phyloP scores from a whole-genome alignment of 1,140 invertebrate genomes.

The Lepeophtheirus salmonis region DNA sequence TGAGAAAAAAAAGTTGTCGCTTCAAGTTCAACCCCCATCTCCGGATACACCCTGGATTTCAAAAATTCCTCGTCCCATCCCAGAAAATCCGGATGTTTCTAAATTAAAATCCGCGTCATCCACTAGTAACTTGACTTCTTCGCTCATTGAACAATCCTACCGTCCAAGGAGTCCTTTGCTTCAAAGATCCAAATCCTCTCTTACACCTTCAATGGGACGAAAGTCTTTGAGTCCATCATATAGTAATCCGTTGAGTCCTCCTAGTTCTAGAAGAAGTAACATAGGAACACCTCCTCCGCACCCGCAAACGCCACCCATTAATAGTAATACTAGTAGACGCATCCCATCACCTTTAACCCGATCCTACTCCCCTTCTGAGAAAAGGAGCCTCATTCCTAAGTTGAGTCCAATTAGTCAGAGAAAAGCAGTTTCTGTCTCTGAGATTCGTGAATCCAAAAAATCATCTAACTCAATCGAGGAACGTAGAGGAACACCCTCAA shows the following conservation, averaged over 20 bases:
- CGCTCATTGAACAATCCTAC: not conserved
- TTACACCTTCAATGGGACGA: slow-evolving; percentile 5
- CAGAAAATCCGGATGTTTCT: slow-evolving; percentile 9
- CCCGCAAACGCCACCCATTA: not conserved
- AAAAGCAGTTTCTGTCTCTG: not conserved
- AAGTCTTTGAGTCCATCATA: not conserved
- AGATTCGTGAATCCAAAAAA: not conserved
- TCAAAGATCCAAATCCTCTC: slow-evolving; percentile 15
- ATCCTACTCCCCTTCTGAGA: slow-evolving; percentile 12
- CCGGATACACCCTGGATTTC: slow-evolving; percentile 13
- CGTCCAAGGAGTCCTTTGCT: not conserved
- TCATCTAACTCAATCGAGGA: not conserved
- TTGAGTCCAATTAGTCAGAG: not conserved
- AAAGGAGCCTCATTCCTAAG: slow-evolving; percentile 16
- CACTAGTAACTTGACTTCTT: slow-evolving; percentile 5
- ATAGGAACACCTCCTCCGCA: slow-evolving; percentile 14
- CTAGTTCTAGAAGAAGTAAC: slow-evolving; percentile 1
- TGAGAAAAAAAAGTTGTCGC: not conserved
- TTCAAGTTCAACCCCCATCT: slow-evolving; percentile 3
- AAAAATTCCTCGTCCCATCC: slow-evolving; percentile 16
- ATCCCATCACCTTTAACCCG: slow-evolving; percentile 13
- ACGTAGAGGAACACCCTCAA: not conserved
- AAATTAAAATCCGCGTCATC: slow-evolving; percentile 15
- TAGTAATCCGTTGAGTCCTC: not conserved
- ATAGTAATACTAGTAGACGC: not conserved